These are phyloP conservation scores for Leptarthrus brevirostris DNA, from an alignment of 2,888 invertebrate genomes.

Conservation along the genomic window DNA sequence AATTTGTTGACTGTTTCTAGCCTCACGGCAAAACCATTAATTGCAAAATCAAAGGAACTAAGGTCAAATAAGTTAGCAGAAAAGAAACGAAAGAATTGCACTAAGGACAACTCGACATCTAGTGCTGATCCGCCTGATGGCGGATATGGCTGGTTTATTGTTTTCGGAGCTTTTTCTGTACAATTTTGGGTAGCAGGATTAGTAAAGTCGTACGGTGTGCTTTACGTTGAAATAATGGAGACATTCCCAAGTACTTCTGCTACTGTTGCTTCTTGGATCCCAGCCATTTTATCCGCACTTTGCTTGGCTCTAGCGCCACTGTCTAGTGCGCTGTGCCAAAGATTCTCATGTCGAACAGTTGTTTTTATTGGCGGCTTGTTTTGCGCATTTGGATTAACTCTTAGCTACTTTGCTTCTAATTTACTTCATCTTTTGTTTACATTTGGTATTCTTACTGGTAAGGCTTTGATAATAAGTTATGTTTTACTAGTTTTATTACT, in stretches of 20 bases:
- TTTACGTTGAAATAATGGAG: conserved; percentile 84
- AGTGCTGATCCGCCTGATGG: conserved; percentile 73
- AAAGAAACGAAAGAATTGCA: conserved; percentile 54
- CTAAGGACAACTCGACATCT: conserved; percentile 57
- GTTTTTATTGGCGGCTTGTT: conserved; percentile 80
- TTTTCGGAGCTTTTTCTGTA: conserved; percentile 81
- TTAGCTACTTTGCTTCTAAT: conserved; percentile 78
- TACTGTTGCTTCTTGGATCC: conserved; percentile 83
- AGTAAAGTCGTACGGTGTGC: conserved; percentile 83
- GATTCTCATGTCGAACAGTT: conserved; percentile 76
- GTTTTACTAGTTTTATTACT: too few relatives aligned
- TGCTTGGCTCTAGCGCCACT: conserved; percentile 81
- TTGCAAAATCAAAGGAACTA: conserved; percentile 76
- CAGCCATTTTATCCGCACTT: conserved; percentile 80
- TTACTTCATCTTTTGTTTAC: conserved; percentile 77
- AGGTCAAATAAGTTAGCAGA: conserved; percentile 62
- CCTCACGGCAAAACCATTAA: conserved; percentile 77
- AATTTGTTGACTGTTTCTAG: conserved; percentile 79
- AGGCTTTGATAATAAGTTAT: conserved; percentile 56
- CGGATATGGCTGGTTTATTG: conserved; percentile 82
- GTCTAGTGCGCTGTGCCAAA: conserved; percentile 79
- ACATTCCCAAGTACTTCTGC: conserved; percentile 81
- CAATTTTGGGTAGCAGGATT: conserved; percentile 85
- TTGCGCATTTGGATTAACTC: conserved; percentile 76
- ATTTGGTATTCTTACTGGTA: conserved; percentile 79